Conservation (phyloP, 2,797 vertebrate genomes). For the Buceros bicornis region DNA sequence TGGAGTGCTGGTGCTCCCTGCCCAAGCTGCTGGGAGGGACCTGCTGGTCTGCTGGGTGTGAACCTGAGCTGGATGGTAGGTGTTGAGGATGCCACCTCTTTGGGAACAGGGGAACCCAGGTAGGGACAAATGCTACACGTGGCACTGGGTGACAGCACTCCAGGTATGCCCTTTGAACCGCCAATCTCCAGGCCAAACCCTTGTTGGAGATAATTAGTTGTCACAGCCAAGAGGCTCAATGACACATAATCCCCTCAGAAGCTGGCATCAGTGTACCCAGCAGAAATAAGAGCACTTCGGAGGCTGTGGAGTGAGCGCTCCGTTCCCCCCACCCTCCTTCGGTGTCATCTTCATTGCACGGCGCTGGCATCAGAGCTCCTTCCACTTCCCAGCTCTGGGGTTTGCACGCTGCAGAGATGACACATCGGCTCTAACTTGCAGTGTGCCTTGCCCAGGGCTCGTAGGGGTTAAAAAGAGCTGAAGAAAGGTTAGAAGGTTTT, state of each 20-base stretch:
- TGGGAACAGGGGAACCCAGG: background rate
- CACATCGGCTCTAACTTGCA: background rate
- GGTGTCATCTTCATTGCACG: fast-evolving
- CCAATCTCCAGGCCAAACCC: background rate
- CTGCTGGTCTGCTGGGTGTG: background rate
- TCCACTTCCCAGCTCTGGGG: background rate
- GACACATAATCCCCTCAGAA: slow-evolving; percentile 39
- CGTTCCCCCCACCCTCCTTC: background rate
- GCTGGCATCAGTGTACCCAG: slow-evolving; percentile 28
- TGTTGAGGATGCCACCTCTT: background rate
- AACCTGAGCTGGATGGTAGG: background rate
- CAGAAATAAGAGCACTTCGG: slow-evolving; percentile 35
- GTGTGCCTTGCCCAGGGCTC: background rate
- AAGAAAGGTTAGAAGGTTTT: slow-evolving; percentile 21
- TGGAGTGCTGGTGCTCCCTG: background rate
- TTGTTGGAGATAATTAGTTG: background rate
- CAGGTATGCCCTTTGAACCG: background rate
- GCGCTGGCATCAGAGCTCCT: background rate
- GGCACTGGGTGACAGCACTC: background rate
- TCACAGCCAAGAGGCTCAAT: background rate
- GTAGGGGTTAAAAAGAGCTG: slow-evolving; percentile 34
- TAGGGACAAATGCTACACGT: background rate
- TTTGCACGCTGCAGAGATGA: background rate
- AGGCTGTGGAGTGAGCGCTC: fast-evolving
- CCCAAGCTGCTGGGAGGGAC: background rate